phyloP scores from a whole-genome alignment of 2,888 invertebrate species.

The Drosophila heteroneura region DNA sequence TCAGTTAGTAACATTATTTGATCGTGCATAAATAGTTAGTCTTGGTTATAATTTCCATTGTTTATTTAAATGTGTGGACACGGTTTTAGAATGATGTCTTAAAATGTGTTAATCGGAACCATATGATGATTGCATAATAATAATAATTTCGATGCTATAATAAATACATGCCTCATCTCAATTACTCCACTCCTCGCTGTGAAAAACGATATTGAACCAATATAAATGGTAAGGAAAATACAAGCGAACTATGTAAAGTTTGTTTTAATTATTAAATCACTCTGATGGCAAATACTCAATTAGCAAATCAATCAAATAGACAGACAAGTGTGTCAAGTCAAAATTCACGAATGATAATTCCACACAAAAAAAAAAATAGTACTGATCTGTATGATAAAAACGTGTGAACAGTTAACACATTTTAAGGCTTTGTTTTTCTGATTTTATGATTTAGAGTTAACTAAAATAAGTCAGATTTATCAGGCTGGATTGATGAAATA shows the following conservation, averaged over 20 bases:
- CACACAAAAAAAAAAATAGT: not conserved
- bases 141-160: conserved; percentile 1
- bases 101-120: conserved; percentile 40
- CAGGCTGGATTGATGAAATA: conserved; percentile 3
- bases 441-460: conserved; percentile 17
- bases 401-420: conserved; percentile 54
- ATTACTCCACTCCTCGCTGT: not conserved
- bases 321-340: conserved; percentile 7
- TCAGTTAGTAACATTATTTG: conserved; percentile 1
- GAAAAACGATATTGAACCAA: not conserved
- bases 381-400: conserved; percentile 18
- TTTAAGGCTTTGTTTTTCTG: conserved; percentile 35
- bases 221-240: not conserved
- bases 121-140: conserved; percentile 27
- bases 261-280: not conserved
- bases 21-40: conserved; percentile 24
- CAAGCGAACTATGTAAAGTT: not conserved
- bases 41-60: conserved; percentile 6
- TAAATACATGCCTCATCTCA: not conserved
- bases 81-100: conserved; percentile 24
- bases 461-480: not conserved
- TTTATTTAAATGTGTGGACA: conserved; percentile 29
- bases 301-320: conserved; percentile 1
- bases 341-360: conserved; percentile 20
- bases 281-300: not conserved